Percentiles rank a stretch among this genome's conserved stretches.
phyloP scores from a whole-genome alignment of 1,140 invertebrate genomes.

The Hyphantria cunea region DNA sequence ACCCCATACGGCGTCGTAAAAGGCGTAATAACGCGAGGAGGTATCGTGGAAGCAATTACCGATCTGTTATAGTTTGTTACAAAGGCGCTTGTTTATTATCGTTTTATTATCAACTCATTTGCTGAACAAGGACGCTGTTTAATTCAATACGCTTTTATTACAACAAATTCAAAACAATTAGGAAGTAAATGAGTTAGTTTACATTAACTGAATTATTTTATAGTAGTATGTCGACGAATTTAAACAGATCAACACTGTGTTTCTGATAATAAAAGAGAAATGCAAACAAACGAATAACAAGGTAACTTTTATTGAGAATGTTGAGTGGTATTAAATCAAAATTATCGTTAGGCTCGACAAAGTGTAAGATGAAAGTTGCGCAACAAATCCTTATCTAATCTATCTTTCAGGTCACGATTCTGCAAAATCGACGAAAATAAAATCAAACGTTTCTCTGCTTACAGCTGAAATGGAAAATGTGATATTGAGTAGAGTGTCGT shows the following conservation, averaged over 20 bases:
- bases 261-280: not conserved
- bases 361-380: conserved; percentile 41
- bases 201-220: conserved; percentile 16
- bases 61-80: conserved; percentile 81
- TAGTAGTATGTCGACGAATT: not conserved
- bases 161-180: conserved; percentile 34
- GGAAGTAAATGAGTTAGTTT: conserved; percentile 26
- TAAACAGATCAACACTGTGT: too few species aligned
- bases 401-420: conserved; percentile 53
- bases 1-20: conserved; percentile 80
- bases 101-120: conserved; percentile 80
- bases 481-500: conserved; percentile 41
- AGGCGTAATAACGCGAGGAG: conserved; percentile 79
- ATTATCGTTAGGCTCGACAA: conserved; percentile 33
- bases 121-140: conserved; percentile 73
- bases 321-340: conserved; percentile 34
- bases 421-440: conserved; percentile 58
- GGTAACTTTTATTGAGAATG: conserved; percentile 12
- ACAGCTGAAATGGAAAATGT: conserved; percentile 47
- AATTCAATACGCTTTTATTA: conserved; percentile 65
- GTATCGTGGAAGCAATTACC: conserved; percentile 80
- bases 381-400: conserved; percentile 50
- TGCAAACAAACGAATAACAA: conserved; percentile 2
- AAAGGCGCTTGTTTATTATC: conserved; percentile 79
- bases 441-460: conserved; percentile 50